Percentiles rank a stretch among this genome's conserved stretches.
phyloP scores from a whole-genome alignment of 2,113 vertebrate species.

The Riparia riparia region DNA sequence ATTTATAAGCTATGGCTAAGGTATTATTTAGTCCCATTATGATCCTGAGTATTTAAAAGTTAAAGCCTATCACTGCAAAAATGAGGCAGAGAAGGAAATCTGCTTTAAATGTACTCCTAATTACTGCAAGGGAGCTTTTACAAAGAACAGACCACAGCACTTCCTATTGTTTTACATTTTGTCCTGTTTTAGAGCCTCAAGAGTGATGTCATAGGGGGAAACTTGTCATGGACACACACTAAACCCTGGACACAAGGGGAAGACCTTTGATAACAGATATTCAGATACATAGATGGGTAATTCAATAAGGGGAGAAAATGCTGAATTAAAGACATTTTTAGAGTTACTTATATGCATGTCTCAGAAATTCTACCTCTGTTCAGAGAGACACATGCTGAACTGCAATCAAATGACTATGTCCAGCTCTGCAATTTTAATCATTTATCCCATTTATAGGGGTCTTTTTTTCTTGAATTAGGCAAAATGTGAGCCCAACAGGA shows the following conservation, averaged over 20 bases:
- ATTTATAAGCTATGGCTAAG: not conserved
- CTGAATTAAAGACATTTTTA: conserved; percentile 23
- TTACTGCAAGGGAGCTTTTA: conserved; percentile 6
- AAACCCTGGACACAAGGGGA: not conserved
- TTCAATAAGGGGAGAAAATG: conserved; percentile 33
- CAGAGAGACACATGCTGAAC: conserved; percentile 26
- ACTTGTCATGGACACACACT: conserved; percentile 45
- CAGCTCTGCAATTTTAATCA: conserved; percentile 61
- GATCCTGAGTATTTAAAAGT: not conserved
- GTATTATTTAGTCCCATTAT: not conserved
- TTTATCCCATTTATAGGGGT: conserved; percentile 56
- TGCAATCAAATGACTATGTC: conserved; percentile 37
- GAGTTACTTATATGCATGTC: not conserved
- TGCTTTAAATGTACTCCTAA: conserved; percentile 21
- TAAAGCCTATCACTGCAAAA: not conserved
- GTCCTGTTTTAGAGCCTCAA: conserved; percentile 11
- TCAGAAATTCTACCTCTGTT: conserved; percentile 48
- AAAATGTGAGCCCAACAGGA: conserved; percentile 69
- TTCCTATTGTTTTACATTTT: conserved; percentile 51
- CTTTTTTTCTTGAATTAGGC: conserved; percentile 65
- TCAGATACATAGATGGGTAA: conserved; percentile 26
- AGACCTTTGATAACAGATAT: conserved; percentile 31
- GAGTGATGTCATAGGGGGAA: conserved; percentile 23
- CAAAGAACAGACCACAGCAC: not conserved
- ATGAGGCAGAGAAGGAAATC: not conserved